Percentiles rank a stretch among this genome's conserved stretches.
These are phyloP conservation scores for Gracilinanus agilis DNA, from an alignment of 2,113 vertebrate genomes.

Conservation along the genomic window DNA sequence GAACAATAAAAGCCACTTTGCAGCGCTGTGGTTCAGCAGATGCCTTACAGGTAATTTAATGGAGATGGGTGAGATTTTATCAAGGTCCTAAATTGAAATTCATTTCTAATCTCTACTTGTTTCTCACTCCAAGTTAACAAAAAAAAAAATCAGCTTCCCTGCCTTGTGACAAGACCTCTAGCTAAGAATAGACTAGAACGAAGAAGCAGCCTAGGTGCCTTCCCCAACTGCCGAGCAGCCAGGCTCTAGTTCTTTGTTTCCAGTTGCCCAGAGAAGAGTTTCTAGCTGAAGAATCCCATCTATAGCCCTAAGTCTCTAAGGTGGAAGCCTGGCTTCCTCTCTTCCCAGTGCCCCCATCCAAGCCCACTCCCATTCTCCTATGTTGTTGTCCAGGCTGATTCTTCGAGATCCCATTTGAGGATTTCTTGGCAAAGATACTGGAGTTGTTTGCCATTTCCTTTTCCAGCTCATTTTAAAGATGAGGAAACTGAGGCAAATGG, in stretches of 20 bases:
- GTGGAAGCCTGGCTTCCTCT: not conserved
- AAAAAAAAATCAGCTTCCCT: slow-evolving; percentile 30
- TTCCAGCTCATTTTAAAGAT: too few species aligned
- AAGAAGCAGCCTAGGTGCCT: not conserved
- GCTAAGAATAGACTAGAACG: not conserved
- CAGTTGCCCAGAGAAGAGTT: not conserved
- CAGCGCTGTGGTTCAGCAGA: slow-evolving; percentile 5
- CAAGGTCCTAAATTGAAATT: slow-evolving; percentile 60
- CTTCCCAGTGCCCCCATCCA: not conserved
- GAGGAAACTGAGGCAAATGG: too few species aligned
- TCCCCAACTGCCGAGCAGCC: not conserved
- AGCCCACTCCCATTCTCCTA: not conserved
- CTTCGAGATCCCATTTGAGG: not conserved
- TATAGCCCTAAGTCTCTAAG: not conserved
- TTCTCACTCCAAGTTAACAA: slow-evolving; percentile 43
- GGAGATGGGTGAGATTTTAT: slow-evolving; percentile 50
- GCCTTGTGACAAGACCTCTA: slow-evolving; percentile 12
- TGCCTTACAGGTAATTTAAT: slow-evolving; percentile 13
- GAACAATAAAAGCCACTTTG: slow-evolving; percentile 32
- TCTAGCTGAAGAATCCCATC: too few species aligned
- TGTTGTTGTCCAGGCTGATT: not conserved
- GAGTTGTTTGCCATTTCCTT: too few species aligned
- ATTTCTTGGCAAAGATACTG: too few species aligned
- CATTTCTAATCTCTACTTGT: slow-evolving; percentile 47
- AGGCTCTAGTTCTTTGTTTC: not conserved